A percentile compares a stretch with the other conserved stretches of the same genome.
phyloP scores from a whole-genome alignment of 2,888 invertebrate species.

The Plagodis pulveraria region DNA sequence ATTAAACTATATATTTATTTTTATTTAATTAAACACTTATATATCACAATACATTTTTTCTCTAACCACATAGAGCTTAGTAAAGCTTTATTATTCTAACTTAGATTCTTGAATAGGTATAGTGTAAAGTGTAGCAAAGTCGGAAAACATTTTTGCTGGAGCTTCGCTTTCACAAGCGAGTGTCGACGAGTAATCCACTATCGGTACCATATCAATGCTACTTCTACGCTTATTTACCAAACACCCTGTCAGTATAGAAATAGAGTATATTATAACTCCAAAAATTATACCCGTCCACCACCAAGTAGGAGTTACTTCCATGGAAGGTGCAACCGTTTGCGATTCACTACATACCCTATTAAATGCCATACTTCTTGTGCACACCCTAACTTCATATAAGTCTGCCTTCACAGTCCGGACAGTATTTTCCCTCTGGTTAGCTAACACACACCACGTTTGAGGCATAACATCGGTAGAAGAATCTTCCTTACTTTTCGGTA shows the following conservation, averaged over 20 bases:
- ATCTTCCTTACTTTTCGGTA: constrained; percentile 50
- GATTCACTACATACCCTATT: constrained; percentile 45
- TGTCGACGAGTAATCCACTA: constrained; percentile 55
- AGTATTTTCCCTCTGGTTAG: constrained; percentile 43
- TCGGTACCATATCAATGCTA: constrained; percentile 53
- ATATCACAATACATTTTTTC: constrained; percentile 33
- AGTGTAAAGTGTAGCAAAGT: constrained; percentile 54
- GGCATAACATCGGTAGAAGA: constrained; percentile 50
- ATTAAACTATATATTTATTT: background rate
- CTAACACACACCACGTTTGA: constrained; percentile 59
- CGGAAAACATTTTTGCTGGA: constrained; percentile 57
- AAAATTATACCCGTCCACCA: constrained; percentile 58
- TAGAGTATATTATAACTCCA: constrained; percentile 53
- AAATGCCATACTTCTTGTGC: constrained; percentile 45
- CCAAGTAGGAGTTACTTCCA: constrained; percentile 40
- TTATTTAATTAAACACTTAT: background rate
- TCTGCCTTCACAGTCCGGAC: constrained; percentile 48
- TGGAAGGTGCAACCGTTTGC: constrained; percentile 29
- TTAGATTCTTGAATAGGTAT: constrained; percentile 42
- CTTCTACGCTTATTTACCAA: constrained; percentile 38
- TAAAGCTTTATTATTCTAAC: constrained; percentile 24
- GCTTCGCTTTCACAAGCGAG: constrained; percentile 58
- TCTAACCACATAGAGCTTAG: no score
- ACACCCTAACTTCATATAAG: constrained; percentile 48
- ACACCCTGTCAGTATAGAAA: constrained; percentile 53